These are phyloP conservation scores for Phyllotreta cruciferae DNA, from an alignment of 2,888 invertebrate genomes.

Conservation along the genomic window DNA sequence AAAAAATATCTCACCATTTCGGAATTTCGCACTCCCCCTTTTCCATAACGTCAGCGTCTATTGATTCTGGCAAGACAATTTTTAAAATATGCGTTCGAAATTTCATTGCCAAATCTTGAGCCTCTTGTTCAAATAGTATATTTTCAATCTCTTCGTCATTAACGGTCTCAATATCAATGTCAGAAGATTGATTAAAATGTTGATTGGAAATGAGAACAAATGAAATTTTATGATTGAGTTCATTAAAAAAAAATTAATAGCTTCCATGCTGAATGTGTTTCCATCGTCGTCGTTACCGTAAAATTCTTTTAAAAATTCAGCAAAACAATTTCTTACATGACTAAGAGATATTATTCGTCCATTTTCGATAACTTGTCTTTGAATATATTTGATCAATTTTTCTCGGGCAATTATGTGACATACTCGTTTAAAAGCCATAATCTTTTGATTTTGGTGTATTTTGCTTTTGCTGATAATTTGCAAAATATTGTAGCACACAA, in stretches of 20 bases:
- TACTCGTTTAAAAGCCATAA: slow-evolving; percentile 22
- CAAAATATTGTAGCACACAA: no score
- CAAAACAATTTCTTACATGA: slow-evolving; percentile 12
- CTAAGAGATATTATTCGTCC: slow-evolving; percentile 13
- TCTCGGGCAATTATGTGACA: slow-evolving; percentile 24
- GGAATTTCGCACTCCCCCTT: slow-evolving; percentile 44
- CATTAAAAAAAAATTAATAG: slow-evolving; percentile 3
- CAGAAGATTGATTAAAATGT: slow-evolving; percentile 23
- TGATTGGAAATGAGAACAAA: slow-evolving; percentile 11
- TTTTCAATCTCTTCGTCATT: slow-evolving; percentile 36
- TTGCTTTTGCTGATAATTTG: background rate
- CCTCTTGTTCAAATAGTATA: slow-evolving; percentile 36
- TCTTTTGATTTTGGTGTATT: slow-evolving; percentile 1
- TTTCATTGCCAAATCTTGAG: slow-evolving; percentile 38
- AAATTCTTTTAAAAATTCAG: slow-evolving; percentile 19
- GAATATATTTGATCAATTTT: slow-evolving; percentile 9
- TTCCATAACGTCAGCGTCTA: slow-evolving; percentile 38
- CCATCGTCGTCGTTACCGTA: slow-evolving; percentile 10
- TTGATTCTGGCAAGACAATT: slow-evolving; percentile 37
- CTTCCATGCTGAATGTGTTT: no score
- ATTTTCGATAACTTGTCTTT: slow-evolving; percentile 15
- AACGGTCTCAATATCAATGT: slow-evolving; percentile 33
- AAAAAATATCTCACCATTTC: slow-evolving; percentile 41
- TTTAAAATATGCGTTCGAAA: slow-evolving; percentile 30
- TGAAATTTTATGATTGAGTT: slow-evolving; percentile 15